Base-by-base conservation (phyloP, 2,888 invertebrate genomes). In the Orthosia gracilis region DNA sequence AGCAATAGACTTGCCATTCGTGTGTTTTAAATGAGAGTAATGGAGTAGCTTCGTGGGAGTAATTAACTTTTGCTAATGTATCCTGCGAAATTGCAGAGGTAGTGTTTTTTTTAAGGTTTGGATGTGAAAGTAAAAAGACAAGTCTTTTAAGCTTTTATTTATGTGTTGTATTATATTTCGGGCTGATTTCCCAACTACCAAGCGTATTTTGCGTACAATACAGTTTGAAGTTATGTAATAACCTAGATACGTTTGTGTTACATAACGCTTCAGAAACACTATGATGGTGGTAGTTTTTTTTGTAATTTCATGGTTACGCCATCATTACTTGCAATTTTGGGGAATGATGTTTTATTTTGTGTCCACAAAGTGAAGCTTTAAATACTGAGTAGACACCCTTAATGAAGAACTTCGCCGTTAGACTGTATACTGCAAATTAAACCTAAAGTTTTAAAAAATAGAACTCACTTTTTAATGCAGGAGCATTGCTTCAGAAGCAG, bases 401-500 rank as follows among this genome's bases (percentile, higher is more conserved):
- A 9, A 31, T 11, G 2, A 52, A 15, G 15, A 40, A 40, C 11
- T 21, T 21, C 12, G 3, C 4, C 18, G 17, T 47, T 17, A 54
- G 52, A 54, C 21, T 21, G 21, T 1, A 17, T 47, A 40, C 2
- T 3, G 11, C 11, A 54, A 73, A n/a, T 23, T 15, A 17, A 9
- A 65, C 47, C 40, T 47, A 26, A n/a, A 0, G 5, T 0, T 0
- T 4, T 3, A 17, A 47, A 40, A 17, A 57, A 63, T 54, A 59
- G 3, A 68, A 91, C 95, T 94, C 86, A 96, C 96, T 94, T 94
- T 75, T 94, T 95, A 66, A 96, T 92, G 78, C 92, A 92, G 3
- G 97, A 94, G 82, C 97, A 97, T 82, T 97, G 97, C 87, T 97
- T 97, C 3, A 97, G 90, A 57, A 97, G 87, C 58, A 97, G 89